A percentile compares a stretch with the other conserved stretches of the same genome.
These are phyloP conservation scores for Bubo bubo DNA, from an alignment of 2,113 vertebrate species.

Conservation along the genomic window DNA sequence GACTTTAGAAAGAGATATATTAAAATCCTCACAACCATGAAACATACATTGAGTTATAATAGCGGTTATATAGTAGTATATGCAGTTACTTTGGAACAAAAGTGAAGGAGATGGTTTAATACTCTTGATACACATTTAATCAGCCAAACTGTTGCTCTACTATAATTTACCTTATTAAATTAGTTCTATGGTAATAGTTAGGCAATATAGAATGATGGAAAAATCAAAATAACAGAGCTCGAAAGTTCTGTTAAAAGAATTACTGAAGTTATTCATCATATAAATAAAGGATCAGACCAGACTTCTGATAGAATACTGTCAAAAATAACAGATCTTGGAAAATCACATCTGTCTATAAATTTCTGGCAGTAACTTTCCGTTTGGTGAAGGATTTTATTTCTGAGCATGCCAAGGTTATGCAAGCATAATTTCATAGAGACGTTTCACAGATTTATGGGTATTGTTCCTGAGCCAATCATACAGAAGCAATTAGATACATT, in stretches of 20 bases:
- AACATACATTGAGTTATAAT: not conserved
- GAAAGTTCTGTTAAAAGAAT: not conserved
- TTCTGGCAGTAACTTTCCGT: not conserved
- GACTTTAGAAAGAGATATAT: not conserved
- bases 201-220: not conserved
- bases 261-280: not conserved
- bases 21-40: not conserved
- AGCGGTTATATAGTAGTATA: not conserved
- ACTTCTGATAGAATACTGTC: not conserved
- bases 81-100: not conserved
- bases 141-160: not conserved
- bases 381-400: not conserved
- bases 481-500: not conserved
- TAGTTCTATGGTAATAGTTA: not conserved
- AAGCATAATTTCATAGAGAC: not conserved
- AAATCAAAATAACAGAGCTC: not conserved
- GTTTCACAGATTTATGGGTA: not conserved
- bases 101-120: not conserved
- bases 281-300: not conserved
- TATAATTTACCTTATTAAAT: not conserved
- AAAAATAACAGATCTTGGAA: not conserved
- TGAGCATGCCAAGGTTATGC: not conserved
- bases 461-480: not conserved
- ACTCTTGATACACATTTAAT: not conserved
- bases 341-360: not conserved